Conservation (phyloP, 1,140 invertebrate species). For the Ceratosolen solmsi region DNA sequence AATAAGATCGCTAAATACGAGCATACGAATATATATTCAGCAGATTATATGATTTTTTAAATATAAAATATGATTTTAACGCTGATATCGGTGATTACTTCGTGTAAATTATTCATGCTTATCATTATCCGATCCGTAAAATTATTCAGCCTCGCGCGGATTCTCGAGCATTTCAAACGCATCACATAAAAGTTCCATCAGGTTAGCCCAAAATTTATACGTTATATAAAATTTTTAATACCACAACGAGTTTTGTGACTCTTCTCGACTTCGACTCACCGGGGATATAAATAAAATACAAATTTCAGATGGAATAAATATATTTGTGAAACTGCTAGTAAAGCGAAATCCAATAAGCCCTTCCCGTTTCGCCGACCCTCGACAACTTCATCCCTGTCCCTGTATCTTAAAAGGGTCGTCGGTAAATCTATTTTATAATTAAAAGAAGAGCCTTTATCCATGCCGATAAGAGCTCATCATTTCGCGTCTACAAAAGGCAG, state of each 20-base stretch:
- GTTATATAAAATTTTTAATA: constrained; percentile 28
- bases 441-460: neutral
- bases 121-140: neutral
- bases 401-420: neutral
- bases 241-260: neutral
- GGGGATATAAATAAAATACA: constrained; percentile 5
- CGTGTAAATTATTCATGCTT: constrained; percentile 4
- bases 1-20: no score
- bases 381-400: neutral
- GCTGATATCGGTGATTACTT: neutral
- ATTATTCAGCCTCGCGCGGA: neutral
- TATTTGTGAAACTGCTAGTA: constrained; percentile 1
- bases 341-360: neutral
- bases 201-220: constrained; percentile 29
- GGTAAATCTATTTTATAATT: constrained; percentile 2
- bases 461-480: neutral
- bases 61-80: neutral
- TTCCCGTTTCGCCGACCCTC: neutral
- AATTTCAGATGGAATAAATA: neutral
- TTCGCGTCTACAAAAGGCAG: neutral
- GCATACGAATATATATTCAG: no score
- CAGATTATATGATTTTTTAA: neutral
- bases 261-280: neutral
- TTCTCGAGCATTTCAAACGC: neutral
- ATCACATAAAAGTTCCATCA: constrained; percentile 32